These are phyloP conservation scores for Philhelius pedissequus DNA, from an alignment of 2,888 invertebrate species.

Conservation along the genomic window DNA sequence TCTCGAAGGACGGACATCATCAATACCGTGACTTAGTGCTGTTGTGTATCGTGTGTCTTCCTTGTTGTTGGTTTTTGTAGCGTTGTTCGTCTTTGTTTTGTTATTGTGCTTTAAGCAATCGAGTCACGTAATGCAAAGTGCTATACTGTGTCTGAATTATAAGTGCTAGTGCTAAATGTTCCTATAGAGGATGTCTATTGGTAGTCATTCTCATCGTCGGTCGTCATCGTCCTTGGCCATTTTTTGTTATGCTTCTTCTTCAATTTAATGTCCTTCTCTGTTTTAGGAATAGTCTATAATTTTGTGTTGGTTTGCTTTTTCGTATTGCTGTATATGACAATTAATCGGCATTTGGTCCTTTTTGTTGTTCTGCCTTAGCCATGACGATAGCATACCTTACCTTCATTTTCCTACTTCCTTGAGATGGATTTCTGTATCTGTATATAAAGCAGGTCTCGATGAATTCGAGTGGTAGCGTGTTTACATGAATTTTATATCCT, in stretches of 20 bases:
- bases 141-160: constrained; percentile 72
- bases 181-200: neutral
- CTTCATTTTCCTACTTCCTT: constrained; percentile 14
- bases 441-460: neutral
- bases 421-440: constrained; percentile 7
- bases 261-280: constrained; percentile 44
- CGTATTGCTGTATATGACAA: constrained; percentile 46
- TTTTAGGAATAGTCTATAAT: constrained; percentile 1
- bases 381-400: neutral
- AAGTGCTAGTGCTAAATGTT: constrained; percentile 67
- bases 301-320: constrained; percentile 26
- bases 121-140: constrained; percentile 71
- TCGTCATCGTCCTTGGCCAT: constrained; percentile 21
- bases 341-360: constrained; percentile 58
- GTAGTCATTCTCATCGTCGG: neutral
- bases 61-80: neutral
- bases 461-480: constrained; percentile 43
- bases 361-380: neutral
- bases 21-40: constrained; percentile 47
- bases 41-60: constrained; percentile 34
- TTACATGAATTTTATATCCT: constrained; percentile 66
- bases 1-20: constrained; percentile 47
- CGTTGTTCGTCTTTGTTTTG: neutral
- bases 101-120: constrained; percentile 44
- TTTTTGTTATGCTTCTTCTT: constrained; percentile 37